Conservation (phyloP, 2,113 vertebrate genomes). For the Gymnogyps californianus region DNA sequence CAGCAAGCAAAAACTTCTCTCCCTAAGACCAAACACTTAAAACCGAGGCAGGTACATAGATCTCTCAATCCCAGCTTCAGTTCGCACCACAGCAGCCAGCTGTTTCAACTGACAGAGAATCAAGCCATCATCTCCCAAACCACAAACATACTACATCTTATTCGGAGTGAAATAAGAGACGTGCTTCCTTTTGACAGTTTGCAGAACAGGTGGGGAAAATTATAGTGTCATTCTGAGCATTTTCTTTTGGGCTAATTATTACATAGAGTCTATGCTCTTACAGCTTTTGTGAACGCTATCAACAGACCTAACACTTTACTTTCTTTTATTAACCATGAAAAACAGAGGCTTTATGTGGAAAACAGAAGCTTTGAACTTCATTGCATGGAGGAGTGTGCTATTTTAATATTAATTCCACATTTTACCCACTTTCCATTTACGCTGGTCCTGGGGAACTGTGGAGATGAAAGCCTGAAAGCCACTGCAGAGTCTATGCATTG, state of each 20-base stretch:
- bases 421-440: background rate
- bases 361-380: background rate
- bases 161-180: conserved; percentile 24
- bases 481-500: background rate
- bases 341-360: background rate
- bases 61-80: background rate
- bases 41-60: background rate
- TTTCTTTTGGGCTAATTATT: background rate
- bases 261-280: background rate
- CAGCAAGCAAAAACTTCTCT: background rate
- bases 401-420: background rate
- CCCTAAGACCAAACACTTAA: background rate
- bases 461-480: background rate
- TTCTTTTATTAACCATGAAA: background rate
- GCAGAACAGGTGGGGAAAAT: conserved; percentile 37
- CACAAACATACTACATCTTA: conserved; percentile 3
- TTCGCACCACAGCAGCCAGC: background rate
- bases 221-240: background rate
- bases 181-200: conserved; percentile 21
- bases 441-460: background rate
- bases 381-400: background rate
- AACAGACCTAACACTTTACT: background rate
- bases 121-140: conserved; percentile 28
- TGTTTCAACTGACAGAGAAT: conserved; percentile 27
- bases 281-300: background rate